Evolutionary conservation across 2,113 vertebrate genomes (phyloP).

Genomic region (Megaleporinus macrocephalus): DNA sequence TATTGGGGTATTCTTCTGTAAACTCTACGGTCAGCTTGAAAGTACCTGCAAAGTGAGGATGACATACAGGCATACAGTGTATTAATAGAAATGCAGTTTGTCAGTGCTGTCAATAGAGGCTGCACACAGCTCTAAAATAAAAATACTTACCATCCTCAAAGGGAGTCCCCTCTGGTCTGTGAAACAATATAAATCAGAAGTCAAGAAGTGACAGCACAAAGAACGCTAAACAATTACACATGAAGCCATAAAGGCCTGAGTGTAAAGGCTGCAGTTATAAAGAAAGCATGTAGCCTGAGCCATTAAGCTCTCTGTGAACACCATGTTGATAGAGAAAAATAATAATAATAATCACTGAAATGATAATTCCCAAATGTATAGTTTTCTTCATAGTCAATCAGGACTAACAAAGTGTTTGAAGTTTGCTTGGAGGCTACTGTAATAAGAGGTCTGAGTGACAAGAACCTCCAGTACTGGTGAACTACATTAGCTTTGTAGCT

Average conservation of each 20-base stretch:
- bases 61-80: not conserved
- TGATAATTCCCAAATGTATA: too few relatives aligned
- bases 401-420: too few relatives aligned
- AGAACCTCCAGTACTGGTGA: too few relatives aligned
- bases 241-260: not conserved
- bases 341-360: too few relatives aligned
- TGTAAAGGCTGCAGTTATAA: not conserved
- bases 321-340: too few relatives aligned
- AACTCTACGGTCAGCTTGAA: slow-evolving; percentile 92
- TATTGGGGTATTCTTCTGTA: slow-evolving; percentile 91
- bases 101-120: not conserved
- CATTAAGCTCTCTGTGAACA: too few relatives aligned
- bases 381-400: too few relatives aligned
- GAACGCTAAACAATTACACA: not conserved
- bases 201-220: not conserved
- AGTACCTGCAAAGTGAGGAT: slow-evolving; percentile 76
- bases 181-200: not conserved
- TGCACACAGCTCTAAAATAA: not conserved
- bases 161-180: slow-evolving; percentile 63
- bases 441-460: too few relatives aligned
- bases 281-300: too few relatives aligned
- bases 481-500: too few relatives aligned
- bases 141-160: slow-evolving; percentile 60
- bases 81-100: not conserved
- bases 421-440: too few relatives aligned